phyloP scores from a whole-genome alignment of 2,797 vertebrate species.

The Malacoctenus gilli region DNA sequence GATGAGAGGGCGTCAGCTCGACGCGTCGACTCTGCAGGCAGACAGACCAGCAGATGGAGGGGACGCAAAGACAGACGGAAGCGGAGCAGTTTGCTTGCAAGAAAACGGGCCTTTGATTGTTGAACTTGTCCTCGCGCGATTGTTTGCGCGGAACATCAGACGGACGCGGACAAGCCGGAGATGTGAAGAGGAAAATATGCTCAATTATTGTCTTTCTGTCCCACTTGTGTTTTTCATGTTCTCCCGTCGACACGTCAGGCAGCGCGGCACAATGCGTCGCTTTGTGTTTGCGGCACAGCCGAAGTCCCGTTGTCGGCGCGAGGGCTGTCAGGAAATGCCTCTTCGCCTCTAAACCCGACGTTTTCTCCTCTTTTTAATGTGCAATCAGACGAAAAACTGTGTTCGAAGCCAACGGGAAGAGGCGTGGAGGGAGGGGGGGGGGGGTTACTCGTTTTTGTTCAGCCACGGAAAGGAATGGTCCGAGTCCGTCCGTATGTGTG shows the following conservation, averaged over 20 bases:
- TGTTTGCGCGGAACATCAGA: constrained; percentile 39
- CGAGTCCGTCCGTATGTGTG: constrained; percentile 10
- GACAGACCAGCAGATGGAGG: too few species aligned
- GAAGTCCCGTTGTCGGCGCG: constrained; percentile 23
- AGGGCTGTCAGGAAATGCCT: constrained; percentile 41
- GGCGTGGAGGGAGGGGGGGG: too few species aligned
- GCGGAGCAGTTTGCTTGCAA: constrained; percentile 1
- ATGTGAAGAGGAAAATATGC: constrained; percentile 11
- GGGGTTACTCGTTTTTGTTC: too few species aligned
- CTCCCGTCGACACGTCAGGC: constrained; percentile 46
- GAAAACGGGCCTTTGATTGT: not conserved
- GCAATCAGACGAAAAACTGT: constrained; percentile 43
- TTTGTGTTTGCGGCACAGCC: constrained; percentile 31
- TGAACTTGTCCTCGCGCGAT: constrained; percentile 1
- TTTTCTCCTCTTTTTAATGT: constrained; percentile 42
- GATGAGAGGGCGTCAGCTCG: constrained; percentile 55
- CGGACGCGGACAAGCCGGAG: constrained; percentile 1
- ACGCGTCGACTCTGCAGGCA: too few species aligned
- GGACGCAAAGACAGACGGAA: not conserved
- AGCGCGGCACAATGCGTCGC: constrained; percentile 25
- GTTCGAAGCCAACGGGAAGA: constrained; percentile 23
- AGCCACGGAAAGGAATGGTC: too few species aligned
- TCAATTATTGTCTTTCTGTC: constrained; percentile 35
- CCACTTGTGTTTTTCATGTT: constrained; percentile 45
- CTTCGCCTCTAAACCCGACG: constrained; percentile 43